Evolutionary conservation across 1,140 invertebrate genomes (phyloP).

Genomic region (Philopotamus ludificatus): DNA sequence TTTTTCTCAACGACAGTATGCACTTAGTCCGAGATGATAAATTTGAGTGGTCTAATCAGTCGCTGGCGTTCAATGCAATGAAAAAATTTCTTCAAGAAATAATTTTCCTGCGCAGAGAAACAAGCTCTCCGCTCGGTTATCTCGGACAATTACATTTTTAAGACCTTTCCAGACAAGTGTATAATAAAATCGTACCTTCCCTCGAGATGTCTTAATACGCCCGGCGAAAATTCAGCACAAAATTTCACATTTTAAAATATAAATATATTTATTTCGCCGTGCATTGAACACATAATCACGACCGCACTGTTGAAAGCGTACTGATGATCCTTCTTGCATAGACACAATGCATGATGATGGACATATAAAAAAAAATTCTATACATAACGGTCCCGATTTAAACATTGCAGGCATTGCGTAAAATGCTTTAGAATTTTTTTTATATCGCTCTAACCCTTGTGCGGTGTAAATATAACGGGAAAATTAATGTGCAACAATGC

Average conservation of each 20-base stretch:
- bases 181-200: constrained; percentile 1
- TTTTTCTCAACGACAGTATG: too few relatives aligned
- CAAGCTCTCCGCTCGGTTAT: too few relatives aligned
- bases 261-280: neutral
- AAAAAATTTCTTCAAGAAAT: too few relatives aligned
- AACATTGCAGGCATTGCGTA: too few relatives aligned
- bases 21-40: too few relatives aligned
- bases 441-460: neutral
- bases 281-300: neutral
- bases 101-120: too few relatives aligned
- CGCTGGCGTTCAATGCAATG: too few relatives aligned
- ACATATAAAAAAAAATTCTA: neutral
- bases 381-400: neutral
- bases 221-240: neutral
- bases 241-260: too few relatives aligned
- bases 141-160: constrained; percentile 5
- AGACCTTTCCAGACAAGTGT: neutral
- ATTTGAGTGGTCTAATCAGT: too few relatives aligned
- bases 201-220: neutral
- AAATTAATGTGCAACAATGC: neutral
- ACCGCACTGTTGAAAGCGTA: neutral
- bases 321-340: neutral
- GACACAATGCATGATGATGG: neutral
- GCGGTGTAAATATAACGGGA: neutral
- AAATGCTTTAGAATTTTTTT: too few relatives aligned